Evolutionary conservation across 1,140 invertebrate genomes (phyloP).

Genomic region (Monomorium pharaonis): DNA sequence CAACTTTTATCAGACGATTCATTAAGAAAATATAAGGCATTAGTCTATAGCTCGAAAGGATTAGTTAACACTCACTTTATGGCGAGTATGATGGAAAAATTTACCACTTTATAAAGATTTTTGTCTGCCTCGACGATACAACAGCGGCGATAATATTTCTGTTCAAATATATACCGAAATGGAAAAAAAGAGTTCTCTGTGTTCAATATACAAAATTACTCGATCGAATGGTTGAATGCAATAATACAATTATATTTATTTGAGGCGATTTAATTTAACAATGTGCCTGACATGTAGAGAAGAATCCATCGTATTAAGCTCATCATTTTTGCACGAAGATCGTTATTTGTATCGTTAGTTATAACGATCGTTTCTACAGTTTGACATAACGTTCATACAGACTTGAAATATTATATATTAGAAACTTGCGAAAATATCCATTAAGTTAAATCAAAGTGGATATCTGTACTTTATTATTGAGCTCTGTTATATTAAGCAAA

Average conservation of each 20-base stretch:
- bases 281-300: neutral
- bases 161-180: neutral
- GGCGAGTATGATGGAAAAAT: neutral
- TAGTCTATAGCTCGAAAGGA: neutral
- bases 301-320: neutral
- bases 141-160: neutral
- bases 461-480: neutral
- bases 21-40: neutral
- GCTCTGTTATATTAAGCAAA: neutral
- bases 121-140: neutral
- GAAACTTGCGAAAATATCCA: neutral
- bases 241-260: neutral
- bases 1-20: constrained; percentile 22
- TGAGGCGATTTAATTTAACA: neutral
- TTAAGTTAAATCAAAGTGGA: neutral
- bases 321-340: neutral
- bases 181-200: neutral
- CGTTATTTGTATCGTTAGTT: neutral
- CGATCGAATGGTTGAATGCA: neutral
- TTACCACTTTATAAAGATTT: neutral
- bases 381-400: neutral
- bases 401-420: neutral
- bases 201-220: neutral
- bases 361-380: neutral
- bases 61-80: neutral